Percentiles rank a stretch among this genome's conserved stretches.
phyloP scores from a whole-genome alignment of 1,140 invertebrate species.

The Ladona fulva region DNA sequence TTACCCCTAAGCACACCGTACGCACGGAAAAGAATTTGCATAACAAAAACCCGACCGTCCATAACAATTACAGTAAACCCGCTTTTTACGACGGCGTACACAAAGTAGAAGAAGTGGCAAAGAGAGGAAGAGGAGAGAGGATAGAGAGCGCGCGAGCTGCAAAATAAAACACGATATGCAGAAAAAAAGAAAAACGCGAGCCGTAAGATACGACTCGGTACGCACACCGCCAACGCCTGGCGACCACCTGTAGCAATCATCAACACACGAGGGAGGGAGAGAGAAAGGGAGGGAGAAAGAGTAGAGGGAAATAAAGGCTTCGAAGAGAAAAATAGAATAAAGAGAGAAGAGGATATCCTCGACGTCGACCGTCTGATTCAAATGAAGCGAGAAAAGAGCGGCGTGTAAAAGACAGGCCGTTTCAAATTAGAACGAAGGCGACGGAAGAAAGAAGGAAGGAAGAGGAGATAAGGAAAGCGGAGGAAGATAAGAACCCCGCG shows the following conservation, averaged over 20 bases:
- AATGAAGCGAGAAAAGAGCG: background rate
- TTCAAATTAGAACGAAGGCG: background rate
- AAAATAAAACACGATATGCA: too few species aligned
- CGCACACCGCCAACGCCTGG: background rate
- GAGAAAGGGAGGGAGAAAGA: background rate
- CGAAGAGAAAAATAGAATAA: background rate
- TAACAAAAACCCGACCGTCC: constrained; percentile 2
- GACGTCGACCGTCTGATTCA: background rate
- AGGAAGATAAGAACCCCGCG: too few species aligned
- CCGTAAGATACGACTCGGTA: background rate
- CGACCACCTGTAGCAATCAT: constrained; percentile 2
- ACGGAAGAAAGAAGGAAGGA: background rate
- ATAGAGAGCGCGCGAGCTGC: background rate
- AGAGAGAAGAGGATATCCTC: background rate
- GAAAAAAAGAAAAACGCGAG: background rate
- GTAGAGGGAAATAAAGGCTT: background rate
- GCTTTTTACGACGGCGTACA: background rate
- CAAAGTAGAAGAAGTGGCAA: background rate
- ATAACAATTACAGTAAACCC: constrained; percentile 10
- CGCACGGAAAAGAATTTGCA: background rate
- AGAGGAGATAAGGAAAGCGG: too few species aligned
- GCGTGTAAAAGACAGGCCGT: background rate
- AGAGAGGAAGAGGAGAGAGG: background rate
- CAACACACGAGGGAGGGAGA: background rate
- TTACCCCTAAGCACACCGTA: background rate